Conservation (phyloP, 2,797 vertebrate genomes). For the Bovichtus diacanthus region DNA sequence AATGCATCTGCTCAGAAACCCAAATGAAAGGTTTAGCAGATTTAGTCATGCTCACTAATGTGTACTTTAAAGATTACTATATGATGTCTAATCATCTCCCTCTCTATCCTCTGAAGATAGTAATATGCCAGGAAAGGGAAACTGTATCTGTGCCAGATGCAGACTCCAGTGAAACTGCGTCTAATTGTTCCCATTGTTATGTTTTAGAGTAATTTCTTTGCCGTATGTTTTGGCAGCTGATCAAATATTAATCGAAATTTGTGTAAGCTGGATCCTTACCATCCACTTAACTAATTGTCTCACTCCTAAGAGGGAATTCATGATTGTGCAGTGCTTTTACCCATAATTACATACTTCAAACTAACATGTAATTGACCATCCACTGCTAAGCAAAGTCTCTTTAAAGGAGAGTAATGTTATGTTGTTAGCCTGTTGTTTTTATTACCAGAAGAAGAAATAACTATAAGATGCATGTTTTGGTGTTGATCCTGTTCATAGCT, state of each 20-base stretch:
- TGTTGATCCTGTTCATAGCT: background rate
- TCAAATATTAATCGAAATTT: slow-evolving; percentile 55
- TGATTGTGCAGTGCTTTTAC: slow-evolving; percentile 32
- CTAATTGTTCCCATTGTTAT: slow-evolving; percentile 48
- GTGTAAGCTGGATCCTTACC: slow-evolving; percentile 39
- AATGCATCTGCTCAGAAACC: slow-evolving; percentile 12
- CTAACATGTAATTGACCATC: slow-evolving; percentile 10
- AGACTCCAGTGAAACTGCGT: slow-evolving; percentile 35
- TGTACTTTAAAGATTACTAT: slow-evolving; percentile 27
- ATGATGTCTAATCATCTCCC: slow-evolving; percentile 27
- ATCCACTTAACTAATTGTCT: slow-evolving; percentile 53
- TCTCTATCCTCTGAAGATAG: slow-evolving; percentile 28
- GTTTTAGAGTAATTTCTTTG: slow-evolving; percentile 33
- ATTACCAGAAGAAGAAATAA: background rate
- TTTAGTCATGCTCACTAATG: slow-evolving; percentile 24
- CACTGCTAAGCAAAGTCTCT: background rate
- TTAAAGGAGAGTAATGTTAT: background rate
- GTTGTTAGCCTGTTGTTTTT: slow-evolving; percentile 4
- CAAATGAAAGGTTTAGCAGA: slow-evolving; percentile 29
- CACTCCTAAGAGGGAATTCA: slow-evolving; percentile 8
- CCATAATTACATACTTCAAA: slow-evolving; percentile 30
- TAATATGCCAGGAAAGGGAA: slow-evolving; percentile 22
- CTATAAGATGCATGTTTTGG: background rate
- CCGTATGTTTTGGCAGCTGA: slow-evolving; percentile 48
- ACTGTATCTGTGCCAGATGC: slow-evolving; percentile 38